A percentile compares a stretch with the other conserved stretches of the same genome.
phyloP scores from a whole-genome alignment of 2,797 vertebrate species.

The Tachyglossus aculeatus region DNA sequence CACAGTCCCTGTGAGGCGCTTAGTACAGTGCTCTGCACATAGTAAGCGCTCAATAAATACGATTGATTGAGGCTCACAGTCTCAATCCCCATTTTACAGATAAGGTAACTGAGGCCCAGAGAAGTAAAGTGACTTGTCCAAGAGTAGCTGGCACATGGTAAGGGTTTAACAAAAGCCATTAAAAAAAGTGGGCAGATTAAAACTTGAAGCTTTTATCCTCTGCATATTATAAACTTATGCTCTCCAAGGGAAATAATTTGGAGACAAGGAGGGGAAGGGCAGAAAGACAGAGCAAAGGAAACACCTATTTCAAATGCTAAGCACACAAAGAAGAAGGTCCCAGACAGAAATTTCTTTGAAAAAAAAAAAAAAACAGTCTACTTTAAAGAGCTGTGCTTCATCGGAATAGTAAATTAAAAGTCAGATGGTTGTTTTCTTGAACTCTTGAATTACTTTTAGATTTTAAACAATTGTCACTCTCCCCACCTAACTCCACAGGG shows the following conservation, averaged over 20 bases:
- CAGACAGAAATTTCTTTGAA: slow-evolving; percentile 11
- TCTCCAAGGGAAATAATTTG: neutral
- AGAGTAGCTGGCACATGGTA: too few species aligned
- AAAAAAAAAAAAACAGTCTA: neutral
- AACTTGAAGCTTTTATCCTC: neutral
- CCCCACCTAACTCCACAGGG: neutral
- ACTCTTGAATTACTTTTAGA: neutral
- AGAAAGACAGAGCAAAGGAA: slow-evolving; percentile 7
- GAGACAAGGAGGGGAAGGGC: neutral
- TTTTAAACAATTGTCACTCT: neutral
- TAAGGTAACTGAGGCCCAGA: too few species aligned
- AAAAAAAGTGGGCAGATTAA: neutral
- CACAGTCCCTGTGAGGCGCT: too few species aligned
- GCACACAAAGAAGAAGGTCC: neutral
- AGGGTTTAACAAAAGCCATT: neutral
- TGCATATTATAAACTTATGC: neutral
- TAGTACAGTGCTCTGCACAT: too few species aligned
- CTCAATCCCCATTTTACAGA: too few species aligned
- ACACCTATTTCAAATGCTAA: slow-evolving; percentile 23
- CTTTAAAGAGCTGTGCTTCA: neutral
- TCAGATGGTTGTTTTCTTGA: neutral
- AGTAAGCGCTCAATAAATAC: too few species aligned
- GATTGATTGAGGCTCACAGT: too few species aligned
- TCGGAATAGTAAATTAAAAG: neutral
- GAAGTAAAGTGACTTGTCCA: too few species aligned